Percentiles rank a stretch among this genome's conserved stretches.
Conservation (phyloP, 2,113 vertebrate genomes). For the Eulacestoma nigropectus region DNA sequence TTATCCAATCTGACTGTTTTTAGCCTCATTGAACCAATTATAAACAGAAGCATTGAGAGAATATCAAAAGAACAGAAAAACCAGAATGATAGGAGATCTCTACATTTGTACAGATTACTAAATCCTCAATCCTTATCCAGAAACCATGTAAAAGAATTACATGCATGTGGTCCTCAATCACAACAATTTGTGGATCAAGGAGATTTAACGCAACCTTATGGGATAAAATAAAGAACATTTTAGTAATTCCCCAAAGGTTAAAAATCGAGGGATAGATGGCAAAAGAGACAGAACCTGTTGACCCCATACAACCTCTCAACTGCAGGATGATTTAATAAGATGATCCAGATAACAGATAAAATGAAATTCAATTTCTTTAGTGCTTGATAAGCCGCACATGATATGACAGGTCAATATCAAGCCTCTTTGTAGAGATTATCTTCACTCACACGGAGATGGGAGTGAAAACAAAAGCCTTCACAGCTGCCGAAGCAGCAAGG, state of each 20-base stretch:
- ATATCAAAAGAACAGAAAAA: not conserved
- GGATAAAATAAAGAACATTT: constrained; percentile 26
- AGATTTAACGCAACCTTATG: constrained; percentile 39
- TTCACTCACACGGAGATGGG: constrained; percentile 44
- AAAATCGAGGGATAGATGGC: constrained; percentile 25
- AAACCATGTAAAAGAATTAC: not conserved
- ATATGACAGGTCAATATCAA: constrained; percentile 51
- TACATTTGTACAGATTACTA: not conserved
- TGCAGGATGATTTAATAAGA: constrained; percentile 69
- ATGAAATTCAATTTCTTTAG: constrained; percentile 60
- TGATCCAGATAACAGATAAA: constrained; percentile 46
- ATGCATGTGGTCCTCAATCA: not conserved
- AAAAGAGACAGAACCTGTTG: constrained; percentile 44
- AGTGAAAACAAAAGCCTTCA: constrained; percentile 61
- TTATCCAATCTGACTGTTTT: not conserved
- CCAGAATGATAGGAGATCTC: not conserved
- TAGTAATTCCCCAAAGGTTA: constrained; percentile 50
- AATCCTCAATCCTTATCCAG: not conserved
- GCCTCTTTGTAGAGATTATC: constrained; percentile 55
- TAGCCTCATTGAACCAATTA: not conserved
- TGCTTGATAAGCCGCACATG: constrained; percentile 52
- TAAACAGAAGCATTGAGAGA: not conserved
- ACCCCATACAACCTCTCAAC: constrained; percentile 34
- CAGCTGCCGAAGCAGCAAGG: constrained; percentile 61
- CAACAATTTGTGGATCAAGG: constrained; percentile 17